Evolutionary conservation across 1,140 invertebrate species (phyloP).

Genomic region (Bacillus rossius): DNA sequence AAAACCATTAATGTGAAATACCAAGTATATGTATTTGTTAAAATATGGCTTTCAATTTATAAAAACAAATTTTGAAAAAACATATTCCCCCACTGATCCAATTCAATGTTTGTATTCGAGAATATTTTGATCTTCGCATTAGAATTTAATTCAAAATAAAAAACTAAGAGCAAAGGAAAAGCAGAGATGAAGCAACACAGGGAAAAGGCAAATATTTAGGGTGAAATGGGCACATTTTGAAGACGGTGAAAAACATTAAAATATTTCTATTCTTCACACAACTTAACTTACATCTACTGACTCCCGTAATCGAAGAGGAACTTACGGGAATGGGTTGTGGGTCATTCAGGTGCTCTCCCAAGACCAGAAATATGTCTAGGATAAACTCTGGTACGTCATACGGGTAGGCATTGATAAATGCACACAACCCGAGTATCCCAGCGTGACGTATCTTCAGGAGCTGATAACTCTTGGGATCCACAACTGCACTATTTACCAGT

Average conservation of each 20-base stretch:
- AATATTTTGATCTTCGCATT: too few relatives aligned
- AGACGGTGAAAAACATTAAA: not conserved
- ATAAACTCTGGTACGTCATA: slow-evolving; percentile 85
- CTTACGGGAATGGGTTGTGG: slow-evolving; percentile 87
- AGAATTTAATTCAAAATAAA: not conserved
- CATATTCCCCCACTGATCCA: too few relatives aligned
- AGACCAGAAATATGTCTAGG: slow-evolving; percentile 72
- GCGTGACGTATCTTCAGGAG: slow-evolving; percentile 54
- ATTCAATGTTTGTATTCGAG: too few relatives aligned
- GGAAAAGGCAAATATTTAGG: not conserved
- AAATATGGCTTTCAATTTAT: too few relatives aligned
- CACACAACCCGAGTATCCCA: slow-evolving; percentile 82
- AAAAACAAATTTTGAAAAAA: too few relatives aligned
- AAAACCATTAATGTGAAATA: too few relatives aligned
- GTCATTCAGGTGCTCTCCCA: slow-evolving; percentile 77
- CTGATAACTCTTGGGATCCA: slow-evolving; percentile 25
- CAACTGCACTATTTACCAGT: not conserved
- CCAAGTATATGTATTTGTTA: too few relatives aligned
- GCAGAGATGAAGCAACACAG: not conserved
- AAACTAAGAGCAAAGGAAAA: not conserved
- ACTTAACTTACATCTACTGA: too few relatives aligned
- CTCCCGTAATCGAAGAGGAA: too few relatives aligned
- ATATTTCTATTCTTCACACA: not conserved
- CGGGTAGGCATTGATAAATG: slow-evolving; percentile 82
- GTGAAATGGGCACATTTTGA: not conserved